Evolutionary conservation across 1,140 invertebrate species (phyloP), one percentile per base, ranked within the genome.

Genomic region (Paraescarpia echinospica): DNA sequence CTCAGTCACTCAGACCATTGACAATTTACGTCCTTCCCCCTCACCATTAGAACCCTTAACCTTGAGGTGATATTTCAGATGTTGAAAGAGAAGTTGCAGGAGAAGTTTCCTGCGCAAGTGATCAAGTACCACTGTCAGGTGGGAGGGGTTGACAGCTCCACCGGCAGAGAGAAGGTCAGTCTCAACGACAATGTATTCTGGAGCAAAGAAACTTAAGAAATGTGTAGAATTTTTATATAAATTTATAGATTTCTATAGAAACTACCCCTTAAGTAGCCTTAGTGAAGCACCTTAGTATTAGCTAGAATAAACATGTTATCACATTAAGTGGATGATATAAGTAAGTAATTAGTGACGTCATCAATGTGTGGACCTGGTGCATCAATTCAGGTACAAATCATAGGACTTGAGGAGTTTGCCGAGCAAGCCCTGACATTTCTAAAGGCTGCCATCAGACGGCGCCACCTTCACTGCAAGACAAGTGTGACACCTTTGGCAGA

Each of bases 331-430:
- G 41, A 12, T 41, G 41, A 41, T 12, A 41, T 41, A 41, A n/a
- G n/a, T n/a, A n/a, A n/a, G n/a, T n/a, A n/a, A n/a, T n/a, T n/a
- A n/a, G n/a, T n/a, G n/a, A n/a, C n/a, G n/a, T n/a, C n/a, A n/a
- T n/a, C n/a, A n/a, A n/a, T n/a, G n/a, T n/a, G n/a, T n/a, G n/a
- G n/a, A n/a, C 33, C 18, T 93, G 12, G 35, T 33, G 6, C 90
- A 33, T 91, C 27, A 34, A 90, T 94, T 27, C 91, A 95, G 95
- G 94, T 95, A 34, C 93, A 94, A 27, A 77, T 96, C 18, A 90
- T 91, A 92, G 94, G 92, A 34, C 93, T 95, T 33, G 95, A 96
- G 34, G 93, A 94, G 33, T 96, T 96, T 94, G 93, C 93, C 35
- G 93, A 94, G 33, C 92, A 94, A 92, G 94, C 94, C 88, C 91